Conservation (phyloP, 2,888 invertebrate species). For the Meta bourneti region DNA sequence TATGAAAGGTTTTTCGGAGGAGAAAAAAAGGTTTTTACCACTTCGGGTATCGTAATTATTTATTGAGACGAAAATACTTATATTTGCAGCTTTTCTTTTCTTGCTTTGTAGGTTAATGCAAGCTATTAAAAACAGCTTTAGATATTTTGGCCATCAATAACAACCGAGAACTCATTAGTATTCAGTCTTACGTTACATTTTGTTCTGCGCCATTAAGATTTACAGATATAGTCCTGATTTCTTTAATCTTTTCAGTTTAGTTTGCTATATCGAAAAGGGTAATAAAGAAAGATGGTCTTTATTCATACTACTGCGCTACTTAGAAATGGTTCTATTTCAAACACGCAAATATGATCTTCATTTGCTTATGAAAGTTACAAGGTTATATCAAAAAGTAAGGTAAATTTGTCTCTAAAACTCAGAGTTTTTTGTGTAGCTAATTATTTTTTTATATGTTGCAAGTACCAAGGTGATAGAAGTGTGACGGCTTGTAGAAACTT, state of each 20-base stretch:
- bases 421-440: too few relatives aligned
- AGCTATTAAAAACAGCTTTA: not conserved
- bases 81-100: not conserved
- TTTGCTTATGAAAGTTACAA: too few relatives aligned
- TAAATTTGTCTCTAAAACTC: too few relatives aligned
- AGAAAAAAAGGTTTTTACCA: constrained; percentile 1
- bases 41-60: not conserved
- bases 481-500: too few relatives aligned
- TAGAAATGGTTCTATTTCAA: too few relatives aligned
- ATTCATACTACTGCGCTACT: too few relatives aligned
- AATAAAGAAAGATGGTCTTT: too few relatives aligned
- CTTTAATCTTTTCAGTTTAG: not conserved
- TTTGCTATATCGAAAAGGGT: too few relatives aligned
- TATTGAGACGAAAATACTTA: not conserved
- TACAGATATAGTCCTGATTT: not conserved
- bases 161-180: not conserved
- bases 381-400: too few relatives aligned
- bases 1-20: not conserved
- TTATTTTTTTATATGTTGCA: too few relatives aligned
- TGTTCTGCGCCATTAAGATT: not conserved
- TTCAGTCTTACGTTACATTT: not conserved
- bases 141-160: not conserved
- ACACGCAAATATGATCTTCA: too few relatives aligned
- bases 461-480: too few relatives aligned
- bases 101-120: not conserved